phyloP scores from a whole-genome alignment of 2,113 vertebrate genomes.

The Chrysochloris asiatica region DNA sequence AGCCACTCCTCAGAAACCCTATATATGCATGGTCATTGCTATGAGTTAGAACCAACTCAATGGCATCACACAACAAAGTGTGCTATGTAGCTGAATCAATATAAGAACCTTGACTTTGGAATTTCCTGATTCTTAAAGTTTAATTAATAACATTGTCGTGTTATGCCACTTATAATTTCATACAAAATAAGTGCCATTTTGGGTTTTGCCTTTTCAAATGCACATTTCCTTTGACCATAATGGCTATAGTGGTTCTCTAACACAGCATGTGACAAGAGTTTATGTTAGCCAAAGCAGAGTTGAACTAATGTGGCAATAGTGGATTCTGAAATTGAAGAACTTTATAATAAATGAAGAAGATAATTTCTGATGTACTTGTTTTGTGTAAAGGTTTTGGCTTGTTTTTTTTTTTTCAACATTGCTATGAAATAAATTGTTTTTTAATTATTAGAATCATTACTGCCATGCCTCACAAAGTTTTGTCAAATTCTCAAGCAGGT shows the following conservation, averaged over 20 bases:
- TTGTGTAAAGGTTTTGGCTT: not conserved
- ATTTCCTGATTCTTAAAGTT: slow-evolving; percentile 58
- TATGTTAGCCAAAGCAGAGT: not conserved
- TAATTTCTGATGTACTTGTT: not conserved
- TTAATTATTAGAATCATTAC: slow-evolving; percentile 20
- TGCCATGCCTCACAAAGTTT: not conserved
- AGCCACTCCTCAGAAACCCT: too few relatives aligned
- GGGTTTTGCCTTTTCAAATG: not conserved
- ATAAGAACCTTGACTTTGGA: slow-evolving; percentile 38
- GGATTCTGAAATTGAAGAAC: not conserved
- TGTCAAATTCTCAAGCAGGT: slow-evolving; percentile 27
- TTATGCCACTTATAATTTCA: slow-evolving; percentile 21
- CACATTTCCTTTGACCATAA: not conserved
- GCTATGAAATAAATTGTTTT: too few relatives aligned
- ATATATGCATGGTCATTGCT: too few relatives aligned
- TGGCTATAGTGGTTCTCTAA: not conserved
- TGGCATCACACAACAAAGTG: not conserved
- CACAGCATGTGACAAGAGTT: not conserved
- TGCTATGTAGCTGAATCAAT: slow-evolving; percentile 24
- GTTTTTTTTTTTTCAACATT: not conserved
- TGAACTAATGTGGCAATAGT: not conserved
- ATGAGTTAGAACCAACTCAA: too few relatives aligned
- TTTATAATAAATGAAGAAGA: not conserved
- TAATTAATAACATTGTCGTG: slow-evolving; percentile 24
- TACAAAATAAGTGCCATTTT: slow-evolving; percentile 4